phyloP scores from a whole-genome alignment of 2,113 vertebrate genomes.

The Cervus canadensis region DNA sequence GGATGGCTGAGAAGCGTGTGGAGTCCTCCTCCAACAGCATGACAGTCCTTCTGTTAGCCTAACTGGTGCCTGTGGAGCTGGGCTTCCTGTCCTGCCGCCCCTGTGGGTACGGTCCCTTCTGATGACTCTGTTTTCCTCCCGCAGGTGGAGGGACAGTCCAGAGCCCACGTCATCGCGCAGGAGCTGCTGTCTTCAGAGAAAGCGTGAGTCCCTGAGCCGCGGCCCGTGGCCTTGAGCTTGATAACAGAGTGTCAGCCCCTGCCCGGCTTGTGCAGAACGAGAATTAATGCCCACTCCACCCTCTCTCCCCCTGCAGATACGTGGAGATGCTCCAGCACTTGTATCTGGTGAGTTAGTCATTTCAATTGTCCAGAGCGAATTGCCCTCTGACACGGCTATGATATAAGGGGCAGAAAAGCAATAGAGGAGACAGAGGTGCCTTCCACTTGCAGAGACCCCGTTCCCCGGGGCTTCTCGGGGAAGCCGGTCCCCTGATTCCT shows the following conservation, averaged over 20 bases:
- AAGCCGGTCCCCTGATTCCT: conserved; percentile 20
- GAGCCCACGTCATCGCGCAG: conserved; percentile 88
- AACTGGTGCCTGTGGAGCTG: not conserved
- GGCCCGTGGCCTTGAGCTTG: conserved; percentile 2
- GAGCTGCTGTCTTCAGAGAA: conserved; percentile 91
- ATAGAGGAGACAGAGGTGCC: conserved; percentile 12
- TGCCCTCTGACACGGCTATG: conserved; percentile 48
- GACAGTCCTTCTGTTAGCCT: not conserved
- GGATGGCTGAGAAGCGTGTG: not conserved
- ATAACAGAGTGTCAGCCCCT: not conserved
- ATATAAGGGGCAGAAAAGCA: conserved; percentile 51
- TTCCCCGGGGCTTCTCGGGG: conserved; percentile 18
- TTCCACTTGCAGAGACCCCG: not conserved
- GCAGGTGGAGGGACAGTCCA: conserved; percentile 90
- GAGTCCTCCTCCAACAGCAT: not conserved
- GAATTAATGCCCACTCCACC: conserved; percentile 58
- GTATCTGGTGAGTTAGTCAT: conserved; percentile 81
- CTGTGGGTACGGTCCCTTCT: not conserved
- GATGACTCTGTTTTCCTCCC: conserved; percentile 62
- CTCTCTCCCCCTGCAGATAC: conserved; percentile 84
- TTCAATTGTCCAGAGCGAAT: conserved; percentile 60
- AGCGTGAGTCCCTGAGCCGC: conserved; percentile 83
- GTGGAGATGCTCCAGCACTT: conserved; percentile 89
- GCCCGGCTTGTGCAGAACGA: not conserved
- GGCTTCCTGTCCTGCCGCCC: not conserved